Base-by-base conservation (phyloP, 2,113 vertebrate genomes). In the Oncorhynchus gorbuscha region DNA sequence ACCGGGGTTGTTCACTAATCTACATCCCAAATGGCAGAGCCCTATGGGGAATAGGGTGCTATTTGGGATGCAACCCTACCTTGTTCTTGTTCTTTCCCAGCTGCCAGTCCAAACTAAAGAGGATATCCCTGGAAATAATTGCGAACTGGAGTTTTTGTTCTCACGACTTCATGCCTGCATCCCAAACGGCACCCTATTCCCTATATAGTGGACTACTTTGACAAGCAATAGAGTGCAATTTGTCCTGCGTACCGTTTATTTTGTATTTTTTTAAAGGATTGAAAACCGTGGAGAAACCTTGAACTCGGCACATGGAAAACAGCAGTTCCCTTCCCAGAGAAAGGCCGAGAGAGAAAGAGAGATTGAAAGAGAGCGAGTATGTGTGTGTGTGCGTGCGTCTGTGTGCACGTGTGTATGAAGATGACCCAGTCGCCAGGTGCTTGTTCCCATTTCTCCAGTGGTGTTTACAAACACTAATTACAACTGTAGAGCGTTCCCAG, bases 401-500 rank as follows among this genome's bases (percentile, higher is more conserved):
- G 62, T 26, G n/a, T 64, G 62, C 3, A 9, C 3, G 22, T 64
- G 62, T 64, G 62, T 26, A 4, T 24, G 18, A 55, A 62, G 28
- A 39, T 48, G 73, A 74, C 62, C 67, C 48, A 71, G 69, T 76
- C 74, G 82, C 75, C 82, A 83, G 83, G 74, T 88, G 82, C 83
- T 75, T 78, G 64, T 65, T 80, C 76, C 77, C 74, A 78, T 72
- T 79, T 73, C 79, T 79, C 68, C 62, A 20, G 28, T 20, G 2
- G 48, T 75, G 76, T 78, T 86, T 80, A 59, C 82, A 80, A 86
- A 85, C 83, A 85, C 75, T 76, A 85, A 89, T 86, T 89, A 87
- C 59, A 18, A 9, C 9, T 35, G 59, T 79, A 83, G 86, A 87
- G 45, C 70, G 69, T 81, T 88, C 81, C 79, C 81, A 83, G 83